These are phyloP conservation scores for Pollenia angustigena DNA, from an alignment of 2,888 invertebrate genomes.

Conservation along the genomic window DNA sequence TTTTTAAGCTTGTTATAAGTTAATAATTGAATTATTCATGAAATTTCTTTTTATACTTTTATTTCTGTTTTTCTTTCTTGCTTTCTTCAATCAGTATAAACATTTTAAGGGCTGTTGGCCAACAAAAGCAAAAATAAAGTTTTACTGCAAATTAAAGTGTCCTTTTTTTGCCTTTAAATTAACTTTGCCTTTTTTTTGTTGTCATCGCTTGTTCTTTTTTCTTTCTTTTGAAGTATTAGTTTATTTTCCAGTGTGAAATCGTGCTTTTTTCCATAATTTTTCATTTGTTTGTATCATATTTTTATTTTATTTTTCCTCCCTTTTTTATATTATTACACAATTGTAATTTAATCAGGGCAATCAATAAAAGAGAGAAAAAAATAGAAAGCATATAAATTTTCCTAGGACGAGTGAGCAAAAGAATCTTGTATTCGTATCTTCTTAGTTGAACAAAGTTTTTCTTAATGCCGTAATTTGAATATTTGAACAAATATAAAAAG, in stretches of 20 bases:
- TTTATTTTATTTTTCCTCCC: constrained; percentile 36
- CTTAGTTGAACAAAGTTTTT: constrained; percentile 41
- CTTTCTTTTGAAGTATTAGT: constrained; percentile 61
- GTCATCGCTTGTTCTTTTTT: not conserved
- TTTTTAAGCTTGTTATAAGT: constrained; percentile 74
- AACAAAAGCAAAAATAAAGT: not conserved
- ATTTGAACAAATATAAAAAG: constrained; percentile 20
- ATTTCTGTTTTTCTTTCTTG: not conserved
- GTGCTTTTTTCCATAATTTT: constrained; percentile 60
- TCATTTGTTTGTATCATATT: constrained; percentile 49
- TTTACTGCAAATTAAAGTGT: constrained; percentile 49
- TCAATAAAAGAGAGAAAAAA: constrained; percentile 63
- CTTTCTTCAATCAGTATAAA: not conserved
- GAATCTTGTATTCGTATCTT: constrained; percentile 27
- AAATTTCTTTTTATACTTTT: constrained; percentile 49
- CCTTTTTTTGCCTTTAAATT: constrained; percentile 54
- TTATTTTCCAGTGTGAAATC: constrained; percentile 60
- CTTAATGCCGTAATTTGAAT: constrained; percentile 69
- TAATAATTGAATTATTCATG: constrained; percentile 75
- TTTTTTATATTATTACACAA: constrained; percentile 45
- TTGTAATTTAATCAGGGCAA: constrained; percentile 72
- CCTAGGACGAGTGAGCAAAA: not conserved
- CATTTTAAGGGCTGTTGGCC: constrained; percentile 12
- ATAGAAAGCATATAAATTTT: constrained; percentile 31
- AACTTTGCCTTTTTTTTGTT: constrained; percentile 8